Evolutionary conservation across 2,113 vertebrate genomes (phyloP).

Genomic region (Hippocampus guttulatus): DNA sequence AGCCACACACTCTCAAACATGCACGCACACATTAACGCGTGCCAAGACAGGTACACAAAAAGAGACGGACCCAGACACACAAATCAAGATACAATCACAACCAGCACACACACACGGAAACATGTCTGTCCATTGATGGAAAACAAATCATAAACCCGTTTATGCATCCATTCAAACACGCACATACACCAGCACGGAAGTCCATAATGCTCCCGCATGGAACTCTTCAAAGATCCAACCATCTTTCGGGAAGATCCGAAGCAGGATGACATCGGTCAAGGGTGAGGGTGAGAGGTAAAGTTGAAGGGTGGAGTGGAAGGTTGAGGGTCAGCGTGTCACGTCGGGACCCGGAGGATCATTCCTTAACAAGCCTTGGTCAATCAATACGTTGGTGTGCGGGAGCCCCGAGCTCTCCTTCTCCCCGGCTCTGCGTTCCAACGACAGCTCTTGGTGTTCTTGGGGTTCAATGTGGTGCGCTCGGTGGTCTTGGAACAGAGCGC

Average conservation of each 20-base stretch:
- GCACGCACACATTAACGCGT: slow-evolving; percentile 23
- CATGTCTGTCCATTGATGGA: background rate
- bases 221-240: slow-evolving; percentile 3
- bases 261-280: slow-evolving; percentile 30
- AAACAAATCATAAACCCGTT: background rate
- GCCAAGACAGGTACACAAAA: background rate
- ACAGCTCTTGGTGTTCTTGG: slow-evolving; percentile 40
- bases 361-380: slow-evolving; percentile 66
- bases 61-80: background rate
- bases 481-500: slow-evolving; percentile 40
- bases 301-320: slow-evolving; percentile 58
- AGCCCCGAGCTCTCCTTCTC: slow-evolving; percentile 19
- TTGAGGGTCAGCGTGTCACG: slow-evolving; percentile 46
- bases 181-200: background rate
- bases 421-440: background rate
- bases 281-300: slow-evolving; percentile 55
- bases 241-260: slow-evolving; percentile 17
- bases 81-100: background rate
- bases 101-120: background rate
- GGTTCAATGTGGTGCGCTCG: slow-evolving; percentile 29
- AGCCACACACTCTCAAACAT: background rate
- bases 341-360: slow-evolving; percentile 27
- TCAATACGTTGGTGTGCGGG: slow-evolving; percentile 52
- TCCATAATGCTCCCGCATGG: slow-evolving; percentile 5
- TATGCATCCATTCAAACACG: background rate